Conservation (phyloP, 1,140 invertebrate genomes). For the Cydia strobilella region DNA sequence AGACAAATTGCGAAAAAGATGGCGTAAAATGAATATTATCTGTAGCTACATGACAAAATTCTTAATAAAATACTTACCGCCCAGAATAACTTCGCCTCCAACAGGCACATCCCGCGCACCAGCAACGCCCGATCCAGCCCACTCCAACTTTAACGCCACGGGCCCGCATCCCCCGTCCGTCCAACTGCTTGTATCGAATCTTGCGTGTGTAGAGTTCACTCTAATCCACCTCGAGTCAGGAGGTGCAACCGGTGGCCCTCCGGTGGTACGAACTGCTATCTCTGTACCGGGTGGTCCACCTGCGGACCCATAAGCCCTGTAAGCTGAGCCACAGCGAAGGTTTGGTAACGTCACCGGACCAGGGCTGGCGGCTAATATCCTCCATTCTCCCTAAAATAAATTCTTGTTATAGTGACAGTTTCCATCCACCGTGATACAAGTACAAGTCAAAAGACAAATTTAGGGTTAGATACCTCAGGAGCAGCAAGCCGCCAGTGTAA, state of each 20-base stretch:
- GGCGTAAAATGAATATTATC: not conserved
- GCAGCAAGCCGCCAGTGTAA: conserved; percentile 71
- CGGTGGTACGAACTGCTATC: conserved; percentile 67
- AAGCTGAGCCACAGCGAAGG: conserved; percentile 70
- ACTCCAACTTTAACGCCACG: conserved; percentile 71
- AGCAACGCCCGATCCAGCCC: conserved; percentile 63
- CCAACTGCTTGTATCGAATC: conserved; percentile 72
- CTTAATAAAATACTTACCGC: conserved; percentile 50
- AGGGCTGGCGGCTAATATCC: conserved; percentile 61
- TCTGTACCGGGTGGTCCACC: conserved; percentile 70
- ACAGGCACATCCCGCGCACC: conserved; percentile 71
- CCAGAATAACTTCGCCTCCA: conserved; percentile 70
- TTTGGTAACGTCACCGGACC: conserved; percentile 63
- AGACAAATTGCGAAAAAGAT: not conserved
- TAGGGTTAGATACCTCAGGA: conserved; percentile 57
- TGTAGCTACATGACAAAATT: not conserved
- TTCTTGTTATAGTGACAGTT: not conserved
- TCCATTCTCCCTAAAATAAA: conserved; percentile 67
- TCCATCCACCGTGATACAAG: not conserved
- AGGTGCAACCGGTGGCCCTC: conserved; percentile 68
- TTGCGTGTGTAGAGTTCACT: conserved; percentile 69
- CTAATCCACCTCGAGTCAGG: conserved; percentile 74
- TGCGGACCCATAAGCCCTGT: conserved; percentile 68
- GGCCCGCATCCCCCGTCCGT: conserved; percentile 74
- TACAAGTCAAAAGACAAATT: not conserved